phyloP scores from a whole-genome alignment of 2,888 invertebrate genomes.

The Amiota mariae region DNA sequence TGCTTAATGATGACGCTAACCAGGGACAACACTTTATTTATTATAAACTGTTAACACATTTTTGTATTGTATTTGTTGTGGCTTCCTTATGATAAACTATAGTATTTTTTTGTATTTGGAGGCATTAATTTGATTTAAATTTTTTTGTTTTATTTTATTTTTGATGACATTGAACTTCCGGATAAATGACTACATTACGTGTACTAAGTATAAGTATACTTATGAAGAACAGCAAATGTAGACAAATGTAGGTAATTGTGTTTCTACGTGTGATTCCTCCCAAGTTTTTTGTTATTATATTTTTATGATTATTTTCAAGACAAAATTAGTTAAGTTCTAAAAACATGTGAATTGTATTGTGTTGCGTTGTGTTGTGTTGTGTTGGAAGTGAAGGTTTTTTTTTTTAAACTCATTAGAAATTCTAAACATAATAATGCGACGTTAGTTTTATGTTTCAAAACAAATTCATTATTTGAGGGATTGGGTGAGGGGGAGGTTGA shows the following conservation, averaged over 20 bases:
- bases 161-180: constrained; percentile 52
- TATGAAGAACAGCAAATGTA: constrained; percentile 35
- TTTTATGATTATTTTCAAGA: constrained; percentile 37
- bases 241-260: constrained; percentile 62
- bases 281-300: constrained; percentile 27
- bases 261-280: constrained; percentile 36
- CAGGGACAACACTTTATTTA: constrained; percentile 4
- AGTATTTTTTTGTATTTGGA: not conserved
- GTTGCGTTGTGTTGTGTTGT: not conserved
- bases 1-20: not conserved
- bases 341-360: too few species aligned
- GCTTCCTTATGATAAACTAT: not conserved
- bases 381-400: constrained; percentile 51
- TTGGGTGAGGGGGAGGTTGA: too few species aligned
- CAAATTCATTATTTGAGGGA: too few species aligned
- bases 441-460: too few species aligned
- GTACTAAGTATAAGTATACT: constrained; percentile 28
- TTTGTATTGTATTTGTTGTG: not conserved
- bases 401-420: constrained; percentile 55
- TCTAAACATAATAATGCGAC: constrained; percentile 37
- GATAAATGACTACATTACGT: constrained; percentile 31
- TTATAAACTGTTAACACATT: not conserved
- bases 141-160: constrained; percentile 18
- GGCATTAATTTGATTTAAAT: constrained; percentile 2
- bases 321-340: constrained; percentile 50